These are phyloP conservation scores for Furnarius figulus DNA, from an alignment of 2,113 vertebrate species.

Conservation along the genomic window DNA sequence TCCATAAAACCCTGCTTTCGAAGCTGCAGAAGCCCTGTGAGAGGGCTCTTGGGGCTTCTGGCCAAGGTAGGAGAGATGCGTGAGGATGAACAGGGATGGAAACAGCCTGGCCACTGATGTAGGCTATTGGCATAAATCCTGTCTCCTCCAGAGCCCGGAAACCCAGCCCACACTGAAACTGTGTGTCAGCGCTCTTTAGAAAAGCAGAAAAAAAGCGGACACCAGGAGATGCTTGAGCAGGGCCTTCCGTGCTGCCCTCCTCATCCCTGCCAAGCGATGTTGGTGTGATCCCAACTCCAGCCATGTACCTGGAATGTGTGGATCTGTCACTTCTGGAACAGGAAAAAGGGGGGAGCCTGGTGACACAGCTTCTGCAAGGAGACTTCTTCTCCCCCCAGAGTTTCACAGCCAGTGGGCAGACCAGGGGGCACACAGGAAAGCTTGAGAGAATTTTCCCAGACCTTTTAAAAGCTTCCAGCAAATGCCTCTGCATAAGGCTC, in stretches of 20 bases:
- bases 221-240: background rate
- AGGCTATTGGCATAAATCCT: background rate
- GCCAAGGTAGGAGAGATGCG: background rate
- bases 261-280: background rate
- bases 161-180: background rate
- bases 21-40: background rate
- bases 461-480: background rate
- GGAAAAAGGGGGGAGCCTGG: rapidly evolving
- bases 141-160: background rate
- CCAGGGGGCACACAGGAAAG: background rate
- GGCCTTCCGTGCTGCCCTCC: background rate
- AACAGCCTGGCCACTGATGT: background rate
- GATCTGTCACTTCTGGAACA: background rate
- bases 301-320: rapidly evolving
- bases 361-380: background rate
- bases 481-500: background rate
- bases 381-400: background rate
- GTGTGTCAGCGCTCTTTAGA: background rate
- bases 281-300: background rate
- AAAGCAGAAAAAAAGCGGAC: background rate
- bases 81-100: background rate
- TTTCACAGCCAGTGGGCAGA: background rate
- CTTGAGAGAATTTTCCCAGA: background rate
- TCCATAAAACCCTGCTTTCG: background rate
- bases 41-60: background rate